Conservation (phyloP, 2,888 invertebrate genomes). For the Beris morrisii region DNA sequence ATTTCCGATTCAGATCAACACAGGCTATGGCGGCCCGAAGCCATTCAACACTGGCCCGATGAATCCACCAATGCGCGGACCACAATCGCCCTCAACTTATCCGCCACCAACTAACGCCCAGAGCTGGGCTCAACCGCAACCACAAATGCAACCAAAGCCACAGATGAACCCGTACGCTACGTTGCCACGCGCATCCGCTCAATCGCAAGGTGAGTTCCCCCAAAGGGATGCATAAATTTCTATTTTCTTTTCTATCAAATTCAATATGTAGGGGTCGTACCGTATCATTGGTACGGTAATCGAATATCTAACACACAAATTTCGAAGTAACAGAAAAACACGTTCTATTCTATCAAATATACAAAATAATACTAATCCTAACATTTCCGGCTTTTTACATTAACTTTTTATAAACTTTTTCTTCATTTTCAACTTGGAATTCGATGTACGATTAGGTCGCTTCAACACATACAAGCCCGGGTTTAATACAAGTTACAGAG, state of each 20-base stretch:
- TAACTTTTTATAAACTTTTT: constrained; percentile 6
- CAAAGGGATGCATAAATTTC: background rate
- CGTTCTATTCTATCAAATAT: constrained; percentile 2
- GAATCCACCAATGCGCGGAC: constrained; percentile 40
- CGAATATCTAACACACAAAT: background rate
- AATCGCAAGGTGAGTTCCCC: constrained; percentile 53
- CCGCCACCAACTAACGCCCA: constrained; percentile 45
- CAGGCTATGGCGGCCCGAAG: constrained; percentile 48
- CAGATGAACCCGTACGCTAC: constrained; percentile 53
- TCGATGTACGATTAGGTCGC: constrained; percentile 32
- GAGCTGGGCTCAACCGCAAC: constrained; percentile 37
- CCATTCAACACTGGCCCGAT: constrained; percentile 49
- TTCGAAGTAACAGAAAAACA: constrained; percentile 7
- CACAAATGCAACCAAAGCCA: constrained; percentile 30
- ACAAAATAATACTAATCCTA: background rate
- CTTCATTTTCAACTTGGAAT: constrained; percentile 1
- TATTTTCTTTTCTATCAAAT: background rate
- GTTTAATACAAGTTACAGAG: constrained; percentile 31
- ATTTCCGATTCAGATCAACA: constrained; percentile 46
- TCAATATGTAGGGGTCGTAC: background rate
- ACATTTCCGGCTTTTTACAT: constrained; percentile 4
- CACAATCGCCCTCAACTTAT: constrained; percentile 46
- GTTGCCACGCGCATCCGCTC: constrained; percentile 51
- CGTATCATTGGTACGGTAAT: background rate
- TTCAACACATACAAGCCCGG: constrained; percentile 40